Evolutionary conservation across 2,113 vertebrate genomes (phyloP), one percentile per base, ranked within the genome.

Genomic region (Atractosteus spatula): DNA sequence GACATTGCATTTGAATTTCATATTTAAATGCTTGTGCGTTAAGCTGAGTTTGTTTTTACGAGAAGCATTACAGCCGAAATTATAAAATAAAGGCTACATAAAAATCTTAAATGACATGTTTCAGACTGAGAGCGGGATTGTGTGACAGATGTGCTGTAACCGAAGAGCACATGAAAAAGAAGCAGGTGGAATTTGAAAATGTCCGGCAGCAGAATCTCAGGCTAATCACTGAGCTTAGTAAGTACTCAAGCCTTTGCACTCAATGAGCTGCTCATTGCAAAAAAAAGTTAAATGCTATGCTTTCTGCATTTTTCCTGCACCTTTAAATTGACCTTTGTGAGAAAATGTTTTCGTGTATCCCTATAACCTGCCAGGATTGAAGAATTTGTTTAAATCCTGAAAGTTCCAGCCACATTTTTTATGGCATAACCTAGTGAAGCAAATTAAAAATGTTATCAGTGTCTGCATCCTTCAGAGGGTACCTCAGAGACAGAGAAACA

Each of bases 91-190:
- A 29, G 29, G 0, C 0, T 29, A 29, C 29, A 29, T 29, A 29
- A 29, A 7, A 51, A 51, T 51, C 10, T 51, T 51, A 51, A 51
- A 7, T 51, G 29, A 29, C 29, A 29, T 66, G 71, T 72, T 7
- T 42, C 79, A 99, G 97, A 71, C 86, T 98, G 73, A 86, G 89
- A 73, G 89, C 92, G 0, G 92, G 92, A 70, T 86, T 94, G 43
- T 98, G 97, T 84, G 92, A 94, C 79, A 92, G 88, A 45, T 99
- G 96, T 86, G 86, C 90, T 70, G 87, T 93, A 71, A 94, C 93
- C 0, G 92, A 95, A 85, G 95, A 96, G 67, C 92, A 93, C 16
- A 91, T 96, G 90, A 91, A 91, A 80, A 94, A 89, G 66, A 89
- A 89, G 71, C 93, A 93, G 72, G 88, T 86, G 29, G 92, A 94